A percentile compares a stretch with the other conserved stretches of the same genome.
phyloP scores from a whole-genome alignment of 2,888 invertebrate species.

The Phengaris alcon region DNA sequence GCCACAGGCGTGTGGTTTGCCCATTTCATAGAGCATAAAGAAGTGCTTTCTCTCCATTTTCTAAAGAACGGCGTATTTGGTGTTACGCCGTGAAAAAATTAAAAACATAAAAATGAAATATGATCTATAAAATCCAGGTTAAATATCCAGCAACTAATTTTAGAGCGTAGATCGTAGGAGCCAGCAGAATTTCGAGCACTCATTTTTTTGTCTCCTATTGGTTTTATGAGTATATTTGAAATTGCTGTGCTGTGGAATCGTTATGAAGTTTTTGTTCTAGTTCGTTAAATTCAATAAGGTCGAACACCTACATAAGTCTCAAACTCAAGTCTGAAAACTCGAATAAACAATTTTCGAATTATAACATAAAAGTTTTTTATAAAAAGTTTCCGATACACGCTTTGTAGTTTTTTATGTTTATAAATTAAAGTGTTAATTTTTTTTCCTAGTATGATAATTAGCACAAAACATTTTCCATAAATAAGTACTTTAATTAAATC shows the following conservation, averaged over 20 bases:
- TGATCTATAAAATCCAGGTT: conserved; percentile 16
- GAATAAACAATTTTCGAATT: background rate
- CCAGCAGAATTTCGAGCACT: background rate
- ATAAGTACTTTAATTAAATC: background rate
- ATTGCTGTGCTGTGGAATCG: background rate
- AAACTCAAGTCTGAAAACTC: background rate
- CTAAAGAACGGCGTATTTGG: conserved; percentile 27
- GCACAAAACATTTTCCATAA: background rate
- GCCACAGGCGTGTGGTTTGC: conserved; percentile 33
- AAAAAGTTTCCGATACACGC: background rate
- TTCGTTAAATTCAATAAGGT: background rate
- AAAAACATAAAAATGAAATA: conserved; percentile 24
- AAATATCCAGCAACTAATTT: background rate
- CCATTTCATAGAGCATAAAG: conserved; percentile 29
- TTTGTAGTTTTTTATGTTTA: background rate
- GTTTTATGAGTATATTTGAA: background rate
- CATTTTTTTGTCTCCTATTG: background rate
- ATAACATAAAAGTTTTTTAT: background rate
- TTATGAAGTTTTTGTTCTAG: background rate
- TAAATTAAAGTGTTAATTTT: background rate
- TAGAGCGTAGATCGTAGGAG: background rate
- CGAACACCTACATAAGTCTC: background rate
- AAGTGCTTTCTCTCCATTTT: conserved; percentile 29
- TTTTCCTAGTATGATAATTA: background rate
- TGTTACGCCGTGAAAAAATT: conserved; percentile 21